Evolutionary conservation across 2,888 invertebrate species (phyloP), one percentile per base, ranked within the genome.

Genomic region (Odontocolon sp.): DNA sequence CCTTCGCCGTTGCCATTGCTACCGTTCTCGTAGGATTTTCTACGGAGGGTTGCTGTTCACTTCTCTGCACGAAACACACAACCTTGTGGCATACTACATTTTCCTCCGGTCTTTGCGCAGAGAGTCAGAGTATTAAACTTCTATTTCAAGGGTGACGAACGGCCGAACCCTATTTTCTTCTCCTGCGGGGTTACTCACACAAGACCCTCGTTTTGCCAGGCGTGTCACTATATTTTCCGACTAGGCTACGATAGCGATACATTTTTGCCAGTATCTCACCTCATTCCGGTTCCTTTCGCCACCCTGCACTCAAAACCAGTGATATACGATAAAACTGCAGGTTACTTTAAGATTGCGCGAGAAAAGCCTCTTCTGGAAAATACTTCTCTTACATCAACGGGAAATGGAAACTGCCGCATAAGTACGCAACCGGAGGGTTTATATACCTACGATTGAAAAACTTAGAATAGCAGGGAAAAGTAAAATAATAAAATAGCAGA

Each of bases 231-330:
- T 50, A 50, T 50, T 50, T 50, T 26, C 26, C 26, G n/a, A 6
- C 14, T 14, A 6, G 14, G 11, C 11, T 26, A 14, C 23, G 26
- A 31, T 40, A 16, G 4, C 38, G 26, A 47, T 18, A 45, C 45
- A 64, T 71, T 45, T 50, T 45, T 71, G 8, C 50, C n/a, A 50
- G 26, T 50, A 26, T 50, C 11, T 47, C n/a, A 26, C 23, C 47
- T 50, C 26, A 26, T 23, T 23, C 47, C 21, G 18, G 3, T 9
- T 18, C 18, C 45, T n/a, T 21, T 0, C 16, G n/a, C 23, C 45
- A n/a, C 45, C 3, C 18, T n/a, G 21, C 45, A 21, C 45, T 0
- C 4, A n/a, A 18, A 2, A 45, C 9, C 45, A 45, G n/a, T 45
- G 45, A 45, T 45, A 45, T 18, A 45, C 45, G 21, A n/a, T n/a